phyloP scores from a whole-genome alignment of 1,140 invertebrate genomes.

The Drosophila kepulauana region DNA sequence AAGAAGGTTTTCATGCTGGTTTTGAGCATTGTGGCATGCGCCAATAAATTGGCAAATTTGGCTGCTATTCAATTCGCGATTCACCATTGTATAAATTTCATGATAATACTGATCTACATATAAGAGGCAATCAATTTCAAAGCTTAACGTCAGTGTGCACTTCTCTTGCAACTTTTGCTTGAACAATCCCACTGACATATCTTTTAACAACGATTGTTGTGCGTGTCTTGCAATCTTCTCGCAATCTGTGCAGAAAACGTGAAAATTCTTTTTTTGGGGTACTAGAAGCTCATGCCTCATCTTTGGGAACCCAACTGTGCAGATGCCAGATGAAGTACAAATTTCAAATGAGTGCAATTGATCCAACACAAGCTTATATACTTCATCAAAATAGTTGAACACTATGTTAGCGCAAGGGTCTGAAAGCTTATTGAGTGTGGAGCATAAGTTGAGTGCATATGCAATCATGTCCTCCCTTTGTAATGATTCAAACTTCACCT shows the following conservation, averaged over 20 bases:
- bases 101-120: constrained; percentile 91
- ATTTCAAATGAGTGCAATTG: constrained; percentile 12
- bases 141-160: constrained; percentile 91
- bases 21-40: constrained; percentile 86
- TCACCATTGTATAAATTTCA: constrained; percentile 89
- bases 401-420: constrained; percentile 16
- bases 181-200: constrained; percentile 86
- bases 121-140: constrained; percentile 87
- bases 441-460: neutral
- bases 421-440: neutral
- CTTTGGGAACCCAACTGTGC: neutral
- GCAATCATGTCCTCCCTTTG: neutral
- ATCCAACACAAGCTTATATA: neutral
- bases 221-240: neutral
- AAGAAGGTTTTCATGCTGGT: constrained; percentile 20
- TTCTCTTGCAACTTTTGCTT: constrained; percentile 89
- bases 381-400: constrained; percentile 20
- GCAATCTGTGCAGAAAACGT: constrained; percentile 8
- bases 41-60: constrained; percentile 89
- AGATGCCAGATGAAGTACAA: constrained; percentile 1
- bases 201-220: neutral
- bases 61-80: constrained; percentile 88
- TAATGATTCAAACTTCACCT: neutral
- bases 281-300: too few relatives aligned
- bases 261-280: neutral